Percentiles rank a stretch among this genome's conserved stretches.
phyloP scores from a whole-genome alignment of 1,140 invertebrate species.

The Meloidogyne hapla region DNA sequence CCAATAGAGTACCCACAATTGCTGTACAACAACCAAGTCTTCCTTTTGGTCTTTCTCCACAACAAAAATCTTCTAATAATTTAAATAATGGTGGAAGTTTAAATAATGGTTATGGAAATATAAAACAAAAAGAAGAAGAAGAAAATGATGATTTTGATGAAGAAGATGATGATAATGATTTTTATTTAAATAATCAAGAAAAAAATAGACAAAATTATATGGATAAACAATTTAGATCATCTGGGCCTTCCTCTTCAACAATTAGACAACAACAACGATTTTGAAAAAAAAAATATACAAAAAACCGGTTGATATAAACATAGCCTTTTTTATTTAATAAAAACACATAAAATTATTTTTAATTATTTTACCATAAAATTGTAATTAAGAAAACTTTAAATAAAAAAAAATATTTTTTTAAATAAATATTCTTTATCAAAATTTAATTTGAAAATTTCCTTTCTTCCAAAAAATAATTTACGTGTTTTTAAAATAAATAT shows the following conservation, averaged over 20 bases:
- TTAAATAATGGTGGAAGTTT: not conserved
- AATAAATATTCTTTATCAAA: no score
- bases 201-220: not conserved
- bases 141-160: not conserved
- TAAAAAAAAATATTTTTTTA: no score
- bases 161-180: not conserved
- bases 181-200: not conserved
- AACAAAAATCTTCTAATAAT: not conserved
- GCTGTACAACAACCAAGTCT: conserved; percentile 31
- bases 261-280: not conserved
- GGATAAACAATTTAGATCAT: not conserved
- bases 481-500: no score
- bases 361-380: no score
- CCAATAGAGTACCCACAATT: conserved; percentile 33
- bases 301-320: no score
- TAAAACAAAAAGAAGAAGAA: not conserved
- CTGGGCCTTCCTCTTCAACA: not conserved
- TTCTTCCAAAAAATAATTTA: no score
- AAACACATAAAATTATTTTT: no score
- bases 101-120: not conserved
- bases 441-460: no score
- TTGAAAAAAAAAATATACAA: no score
- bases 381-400: no score
- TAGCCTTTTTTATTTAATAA: no score
- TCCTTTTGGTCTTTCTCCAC: not conserved